Conservation (phyloP, 2,888 invertebrate species). For the Tipula confusa region DNA sequence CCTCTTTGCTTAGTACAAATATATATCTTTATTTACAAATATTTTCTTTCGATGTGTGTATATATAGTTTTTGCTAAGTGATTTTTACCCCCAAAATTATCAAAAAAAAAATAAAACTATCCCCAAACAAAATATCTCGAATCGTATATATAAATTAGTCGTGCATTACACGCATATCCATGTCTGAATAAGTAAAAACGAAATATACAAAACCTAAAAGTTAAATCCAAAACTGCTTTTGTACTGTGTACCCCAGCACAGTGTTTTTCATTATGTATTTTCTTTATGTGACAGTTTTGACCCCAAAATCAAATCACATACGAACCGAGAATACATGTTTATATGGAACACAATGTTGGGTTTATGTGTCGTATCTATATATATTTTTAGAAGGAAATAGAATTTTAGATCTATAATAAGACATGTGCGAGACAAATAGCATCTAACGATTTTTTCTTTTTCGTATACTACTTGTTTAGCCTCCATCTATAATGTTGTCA, state of each 20-base stretch:
- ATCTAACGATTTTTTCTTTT: not conserved
- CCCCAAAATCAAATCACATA: slow-evolving; percentile 3
- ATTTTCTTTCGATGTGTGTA: not conserved
- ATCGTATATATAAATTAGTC: not conserved
- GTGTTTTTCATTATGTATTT: not conserved
- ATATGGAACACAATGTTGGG: not conserved
- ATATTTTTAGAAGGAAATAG: not conserved
- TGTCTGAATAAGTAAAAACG: not conserved
- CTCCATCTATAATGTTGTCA: slow-evolving; percentile 20
- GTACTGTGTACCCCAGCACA: not conserved
- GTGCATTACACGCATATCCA: not conserved
- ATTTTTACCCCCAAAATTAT: not conserved
- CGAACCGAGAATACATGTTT: not conserved
- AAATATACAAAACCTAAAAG: not conserved
- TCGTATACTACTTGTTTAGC: not conserved
- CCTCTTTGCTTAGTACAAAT: slow-evolving; percentile 3
- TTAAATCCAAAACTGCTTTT: not conserved
- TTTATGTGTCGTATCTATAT: not conserved
- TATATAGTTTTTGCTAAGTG: not conserved
- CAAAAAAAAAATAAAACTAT: not conserved
- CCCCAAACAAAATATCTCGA: not conserved
- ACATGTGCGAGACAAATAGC: slow-evolving; percentile 3
- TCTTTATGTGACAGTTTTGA: slow-evolving; percentile 17
- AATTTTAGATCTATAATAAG: slow-evolving; percentile 1
- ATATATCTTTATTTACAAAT: not conserved